Percentiles rank a stretch among this genome's conserved stretches.
Evolutionary conservation across 30 jellyfish, hydroid and myxozoan species (phyloP).

Genomic region (Cassiopea xamachana): DNA sequence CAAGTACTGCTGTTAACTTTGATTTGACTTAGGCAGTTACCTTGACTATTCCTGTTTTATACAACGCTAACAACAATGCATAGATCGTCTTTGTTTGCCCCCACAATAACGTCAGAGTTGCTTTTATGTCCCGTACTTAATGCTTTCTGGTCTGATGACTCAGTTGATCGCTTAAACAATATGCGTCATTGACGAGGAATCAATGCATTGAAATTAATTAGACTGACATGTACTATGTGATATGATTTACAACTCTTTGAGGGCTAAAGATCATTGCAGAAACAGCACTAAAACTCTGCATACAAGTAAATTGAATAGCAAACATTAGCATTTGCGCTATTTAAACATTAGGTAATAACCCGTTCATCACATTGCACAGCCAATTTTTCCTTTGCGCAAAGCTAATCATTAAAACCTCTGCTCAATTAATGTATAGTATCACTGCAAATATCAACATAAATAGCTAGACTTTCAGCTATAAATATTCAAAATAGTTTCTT

Average conservation of each 20-base stretch:
- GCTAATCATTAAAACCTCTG: too few species aligned
- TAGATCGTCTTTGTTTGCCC: too few species aligned
- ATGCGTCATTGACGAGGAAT: background rate
- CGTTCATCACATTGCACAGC: background rate
- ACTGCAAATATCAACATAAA: too few species aligned
- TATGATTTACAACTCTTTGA: background rate
- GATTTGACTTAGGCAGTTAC: too few species aligned
- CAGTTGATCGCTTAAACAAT: background rate
- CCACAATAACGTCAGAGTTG: too few species aligned
- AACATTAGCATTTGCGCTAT: background rate
- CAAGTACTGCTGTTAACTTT: too few species aligned
- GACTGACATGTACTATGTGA: background rate
- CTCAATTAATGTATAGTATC: too few species aligned
- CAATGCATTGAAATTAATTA: background rate
- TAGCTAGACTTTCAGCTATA: too few species aligned
- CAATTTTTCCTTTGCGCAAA: too few species aligned
- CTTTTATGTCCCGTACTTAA: background rate
- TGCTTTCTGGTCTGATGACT: background rate
- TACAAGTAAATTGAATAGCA: background rate
- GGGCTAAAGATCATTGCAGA: background rate
- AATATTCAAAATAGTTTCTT: too few species aligned
- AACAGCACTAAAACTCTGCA: background rate
- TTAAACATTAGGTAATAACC: background rate
- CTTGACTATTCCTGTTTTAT: too few species aligned
- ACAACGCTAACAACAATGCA: too few species aligned